Evolutionary conservation across 2,113 vertebrate species (phyloP).

Genomic region (Cyprinodon brontotheroides): DNA sequence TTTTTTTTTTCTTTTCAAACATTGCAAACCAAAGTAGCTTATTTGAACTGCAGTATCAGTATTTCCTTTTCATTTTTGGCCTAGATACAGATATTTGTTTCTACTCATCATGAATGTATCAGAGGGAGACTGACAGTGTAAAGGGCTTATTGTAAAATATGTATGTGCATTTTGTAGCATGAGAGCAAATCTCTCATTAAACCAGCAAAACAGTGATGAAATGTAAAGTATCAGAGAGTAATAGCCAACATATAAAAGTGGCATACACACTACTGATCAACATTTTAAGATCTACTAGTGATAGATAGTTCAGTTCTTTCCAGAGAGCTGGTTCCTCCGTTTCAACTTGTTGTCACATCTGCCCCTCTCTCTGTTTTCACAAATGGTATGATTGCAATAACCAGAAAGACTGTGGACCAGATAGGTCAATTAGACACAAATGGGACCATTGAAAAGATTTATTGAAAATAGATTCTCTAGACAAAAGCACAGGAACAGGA

Average conservation of each 20-base stretch:
- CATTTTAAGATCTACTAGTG: background rate
- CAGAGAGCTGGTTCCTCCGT: too few species aligned
- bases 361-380: too few species aligned
- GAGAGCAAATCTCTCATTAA: background rate
- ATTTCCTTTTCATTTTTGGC: constrained; percentile 13
- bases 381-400: too few species aligned
- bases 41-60: constrained; percentile 23
- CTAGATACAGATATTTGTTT: constrained; percentile 2
- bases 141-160: background rate
- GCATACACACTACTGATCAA: background rate
- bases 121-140: background rate
- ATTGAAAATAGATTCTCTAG: too few species aligned
- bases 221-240: background rate
- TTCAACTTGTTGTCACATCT: too few species aligned
- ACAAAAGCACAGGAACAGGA: too few species aligned
- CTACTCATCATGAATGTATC: constrained; percentile 25
- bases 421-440: too few species aligned
- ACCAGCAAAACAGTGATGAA: background rate
- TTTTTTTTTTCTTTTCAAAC: constrained; percentile 6
- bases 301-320: too few species aligned
- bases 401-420: too few species aligned
- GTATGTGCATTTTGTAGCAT: background rate
- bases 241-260: background rate
- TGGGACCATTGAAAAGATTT: too few species aligned
- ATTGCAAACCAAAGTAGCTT: background rate